Evolutionary conservation across 2,888 invertebrate species (phyloP), one percentile per base, ranked within the genome.

Genomic region (Ochlodes sylvanus): DNA sequence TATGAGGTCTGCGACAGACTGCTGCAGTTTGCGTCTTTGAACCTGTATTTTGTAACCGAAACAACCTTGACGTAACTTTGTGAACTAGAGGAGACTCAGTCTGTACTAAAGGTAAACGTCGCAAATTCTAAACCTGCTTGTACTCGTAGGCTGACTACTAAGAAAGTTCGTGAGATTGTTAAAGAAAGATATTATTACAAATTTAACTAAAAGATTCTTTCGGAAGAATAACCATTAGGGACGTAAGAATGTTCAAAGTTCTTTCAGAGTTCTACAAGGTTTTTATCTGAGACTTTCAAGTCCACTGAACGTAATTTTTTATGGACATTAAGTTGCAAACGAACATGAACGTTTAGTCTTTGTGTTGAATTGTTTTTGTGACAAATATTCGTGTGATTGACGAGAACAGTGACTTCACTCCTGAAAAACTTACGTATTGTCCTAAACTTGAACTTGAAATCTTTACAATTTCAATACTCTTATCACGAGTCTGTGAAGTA

Each of bases 141-240:
- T 50, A 50, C 5, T 47, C 2, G 42, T 58, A 38, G 58, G 42
- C 19, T n/a, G 58, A 50, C 50, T 17, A 17, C 14, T 44, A 15
- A 47, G 12, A 61, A 61, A 32, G 47, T 15, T 34, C 12, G 10
- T 21, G 32, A 61, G 61, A 61, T 61, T 58, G 47, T 50, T 58
- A 14, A 44, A 44, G 32, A 44, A 65, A 58, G 58, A 58, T 65
- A 65, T 65, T 52, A 57, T 47, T 34, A 44, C 44, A 50, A 52
- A 66, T 66, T 66, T 66, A 58, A 60, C 52, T 66, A 58, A 64
- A 60, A 66, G 58, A 66, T 60, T 66, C 58, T 60, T 66, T 58
- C 52, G 21, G 34, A 65, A 66, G 65, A 66, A 66, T 17, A 50
- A 50, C 52, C 58, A 66, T 66, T 65, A 58, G 38, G 64, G 50